Evolutionary conservation across 2,797 vertebrate genomes (phyloP).

Genomic region (Ctenosaura bakeri): DNA sequence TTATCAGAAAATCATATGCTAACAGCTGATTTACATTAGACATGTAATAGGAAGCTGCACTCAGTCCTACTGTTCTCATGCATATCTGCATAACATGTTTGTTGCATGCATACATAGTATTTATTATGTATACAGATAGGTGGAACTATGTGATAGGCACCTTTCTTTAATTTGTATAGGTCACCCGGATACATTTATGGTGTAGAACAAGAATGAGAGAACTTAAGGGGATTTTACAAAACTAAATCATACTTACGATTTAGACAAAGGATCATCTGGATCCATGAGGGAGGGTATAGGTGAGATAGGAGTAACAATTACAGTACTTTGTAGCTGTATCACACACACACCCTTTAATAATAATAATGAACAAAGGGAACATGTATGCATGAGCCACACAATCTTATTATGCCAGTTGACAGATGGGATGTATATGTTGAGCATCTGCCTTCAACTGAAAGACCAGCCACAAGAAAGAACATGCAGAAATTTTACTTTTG

Average conservation of each 20-base stretch:
- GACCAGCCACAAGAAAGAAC: background rate
- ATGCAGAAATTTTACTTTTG: background rate
- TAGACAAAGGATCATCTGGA: too few species aligned
- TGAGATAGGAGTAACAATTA: background rate
- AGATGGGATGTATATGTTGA: slow-evolving; percentile 40
- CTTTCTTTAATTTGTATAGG: background rate
- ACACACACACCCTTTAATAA: background rate
- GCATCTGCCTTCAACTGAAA: slow-evolving; percentile 11
- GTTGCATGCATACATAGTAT: background rate
- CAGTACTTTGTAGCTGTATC: background rate
- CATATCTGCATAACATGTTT: background rate
- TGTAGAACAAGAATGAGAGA: background rate
- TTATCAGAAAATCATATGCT: background rate
- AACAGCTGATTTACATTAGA: background rate
- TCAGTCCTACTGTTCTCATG: background rate
- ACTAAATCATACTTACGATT: too few species aligned
- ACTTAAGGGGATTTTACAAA: background rate
- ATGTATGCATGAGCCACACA: background rate
- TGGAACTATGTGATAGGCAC: background rate
- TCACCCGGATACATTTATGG: background rate
- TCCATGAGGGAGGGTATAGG: too few species aligned
- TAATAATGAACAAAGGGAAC: too few species aligned
- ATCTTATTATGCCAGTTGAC: slow-evolving; percentile 8
- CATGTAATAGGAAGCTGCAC: background rate
- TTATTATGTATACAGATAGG: background rate